Evolutionary conservation across 2,797 vertebrate species (phyloP).

Genomic region (Nothura maculosa): DNA sequence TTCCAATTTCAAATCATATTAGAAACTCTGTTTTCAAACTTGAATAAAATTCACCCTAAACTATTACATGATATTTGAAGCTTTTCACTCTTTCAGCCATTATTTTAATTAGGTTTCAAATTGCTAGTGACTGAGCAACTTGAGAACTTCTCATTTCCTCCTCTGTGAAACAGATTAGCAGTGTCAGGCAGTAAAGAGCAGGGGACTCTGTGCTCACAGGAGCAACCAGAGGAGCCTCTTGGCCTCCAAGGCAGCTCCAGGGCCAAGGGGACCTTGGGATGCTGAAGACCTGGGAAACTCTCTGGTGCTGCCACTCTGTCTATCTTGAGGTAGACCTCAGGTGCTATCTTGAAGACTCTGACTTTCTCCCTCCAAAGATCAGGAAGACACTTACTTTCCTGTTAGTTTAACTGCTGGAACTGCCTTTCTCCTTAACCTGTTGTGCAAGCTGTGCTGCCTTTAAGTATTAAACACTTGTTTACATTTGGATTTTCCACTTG

Average conservation of each 20-base stretch:
- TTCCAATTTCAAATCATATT: background rate
- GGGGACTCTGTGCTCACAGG: accelerated
- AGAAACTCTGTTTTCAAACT: background rate
- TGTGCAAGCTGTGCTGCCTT: background rate
- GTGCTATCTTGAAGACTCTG: background rate
- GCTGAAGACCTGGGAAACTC: background rate
- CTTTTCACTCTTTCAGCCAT: background rate
- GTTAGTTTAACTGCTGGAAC: background rate
- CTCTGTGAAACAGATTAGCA: background rate
- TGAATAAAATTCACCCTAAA: background rate
- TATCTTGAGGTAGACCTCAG: too few species aligned
- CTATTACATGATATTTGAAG: background rate
- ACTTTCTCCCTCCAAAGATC: background rate
- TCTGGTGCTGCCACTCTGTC: accelerated
- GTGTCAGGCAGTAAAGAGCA: background rate
- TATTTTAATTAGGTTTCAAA: background rate
- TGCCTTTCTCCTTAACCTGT: background rate
- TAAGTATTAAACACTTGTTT: background rate
- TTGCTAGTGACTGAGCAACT: background rate
- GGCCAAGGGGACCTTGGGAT: background rate
- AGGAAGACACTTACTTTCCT: background rate
- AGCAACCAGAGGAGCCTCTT: background rate
- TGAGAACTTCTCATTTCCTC: background rate
- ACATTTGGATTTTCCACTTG: conserved; percentile 5
- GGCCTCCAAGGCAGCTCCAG: too few species aligned